A percentile compares a stretch with the other conserved stretches of the same genome.
These are phyloP conservation scores for Babyrousa celebensis DNA, from an alignment of 2,797 vertebrate genomes.

Conservation along the genomic window DNA sequence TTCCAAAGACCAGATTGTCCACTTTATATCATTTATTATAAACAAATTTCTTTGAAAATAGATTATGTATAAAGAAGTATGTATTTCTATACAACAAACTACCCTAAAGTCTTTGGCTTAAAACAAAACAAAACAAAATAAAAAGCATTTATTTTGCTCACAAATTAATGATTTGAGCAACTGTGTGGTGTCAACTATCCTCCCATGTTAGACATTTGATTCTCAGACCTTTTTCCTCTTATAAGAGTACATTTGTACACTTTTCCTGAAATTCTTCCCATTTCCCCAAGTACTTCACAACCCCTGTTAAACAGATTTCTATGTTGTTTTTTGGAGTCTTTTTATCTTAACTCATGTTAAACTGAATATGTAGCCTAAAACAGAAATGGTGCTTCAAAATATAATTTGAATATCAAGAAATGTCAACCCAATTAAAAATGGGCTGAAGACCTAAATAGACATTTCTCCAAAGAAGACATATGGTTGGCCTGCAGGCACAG, in stretches of 20 bases:
- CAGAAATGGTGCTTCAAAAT: not conserved
- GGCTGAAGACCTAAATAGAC: no score
- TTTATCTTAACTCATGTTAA: not conserved
- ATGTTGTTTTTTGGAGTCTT: not conserved
- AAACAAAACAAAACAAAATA: slow-evolving; percentile 15
- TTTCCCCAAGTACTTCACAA: no score
- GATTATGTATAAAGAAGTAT: not conserved
- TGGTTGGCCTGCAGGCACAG: no score
- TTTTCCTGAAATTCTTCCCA: not conserved
- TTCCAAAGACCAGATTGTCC: not conserved
- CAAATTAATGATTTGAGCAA: not conserved
- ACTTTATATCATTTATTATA: slow-evolving; percentile 13
- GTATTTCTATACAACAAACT: not conserved
- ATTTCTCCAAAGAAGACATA: no score
- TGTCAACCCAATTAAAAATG: no score
- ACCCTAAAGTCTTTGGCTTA: not conserved
- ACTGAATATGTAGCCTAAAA: not conserved
- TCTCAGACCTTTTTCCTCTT: not conserved
- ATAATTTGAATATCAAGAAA: slow-evolving; percentile 1
- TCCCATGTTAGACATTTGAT: not conserved
- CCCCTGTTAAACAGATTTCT: not conserved
- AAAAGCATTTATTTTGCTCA: slow-evolving; percentile 38
- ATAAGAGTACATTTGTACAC: not conserved
- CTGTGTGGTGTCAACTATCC: not conserved
- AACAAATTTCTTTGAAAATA: slow-evolving; percentile 17